A percentile compares a stretch with the other conserved stretches of the same genome.
Conservation (phyloP, 92 coral and sea anemone species). For the Siderastrea siderea region DNA sequence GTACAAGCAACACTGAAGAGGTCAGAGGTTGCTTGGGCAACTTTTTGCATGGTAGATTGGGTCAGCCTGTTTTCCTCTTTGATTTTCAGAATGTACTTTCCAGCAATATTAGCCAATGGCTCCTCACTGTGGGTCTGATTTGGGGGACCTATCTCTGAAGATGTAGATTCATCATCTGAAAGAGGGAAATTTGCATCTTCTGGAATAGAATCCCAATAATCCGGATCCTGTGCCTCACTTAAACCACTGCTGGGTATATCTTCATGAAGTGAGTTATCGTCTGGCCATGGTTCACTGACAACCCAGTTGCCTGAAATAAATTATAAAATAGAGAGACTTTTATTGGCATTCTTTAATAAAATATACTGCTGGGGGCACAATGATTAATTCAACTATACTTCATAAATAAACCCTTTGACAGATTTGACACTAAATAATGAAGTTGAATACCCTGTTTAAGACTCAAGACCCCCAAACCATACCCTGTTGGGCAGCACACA, state of each 20-base stretch:
- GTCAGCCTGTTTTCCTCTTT: conserved; percentile 45
- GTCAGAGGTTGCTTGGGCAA: conserved; percentile 41
- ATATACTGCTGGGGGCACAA: too few relatives aligned
- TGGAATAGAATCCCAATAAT: conserved; percentile 4
- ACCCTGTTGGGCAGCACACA: too few relatives aligned
- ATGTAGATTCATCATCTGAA: not conserved
- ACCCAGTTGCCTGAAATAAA: conserved; percentile 7
- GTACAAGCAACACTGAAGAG: conserved; percentile 22
- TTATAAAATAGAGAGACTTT: not conserved
- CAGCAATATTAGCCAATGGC: conserved; percentile 8
- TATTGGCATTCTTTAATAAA: too few relatives aligned
- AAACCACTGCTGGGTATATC: not conserved
- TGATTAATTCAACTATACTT: too few relatives aligned
- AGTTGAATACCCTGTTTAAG: too few relatives aligned
- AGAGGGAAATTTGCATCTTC: not conserved
- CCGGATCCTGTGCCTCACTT: conserved; percentile 5
- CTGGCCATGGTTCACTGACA: not conserved
- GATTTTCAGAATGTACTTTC: conserved; percentile 35
- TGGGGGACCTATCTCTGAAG: conserved; percentile 18
- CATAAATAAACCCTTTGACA: too few relatives aligned
- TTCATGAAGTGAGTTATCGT: not conserved
- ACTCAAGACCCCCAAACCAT: too few relatives aligned
- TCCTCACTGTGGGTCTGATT: not conserved
- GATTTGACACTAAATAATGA: too few relatives aligned
- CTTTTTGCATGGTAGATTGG: conserved; percentile 28